Base-by-base conservation (phyloP, 2,888 invertebrate species). In the Cetonia aurata region DNA sequence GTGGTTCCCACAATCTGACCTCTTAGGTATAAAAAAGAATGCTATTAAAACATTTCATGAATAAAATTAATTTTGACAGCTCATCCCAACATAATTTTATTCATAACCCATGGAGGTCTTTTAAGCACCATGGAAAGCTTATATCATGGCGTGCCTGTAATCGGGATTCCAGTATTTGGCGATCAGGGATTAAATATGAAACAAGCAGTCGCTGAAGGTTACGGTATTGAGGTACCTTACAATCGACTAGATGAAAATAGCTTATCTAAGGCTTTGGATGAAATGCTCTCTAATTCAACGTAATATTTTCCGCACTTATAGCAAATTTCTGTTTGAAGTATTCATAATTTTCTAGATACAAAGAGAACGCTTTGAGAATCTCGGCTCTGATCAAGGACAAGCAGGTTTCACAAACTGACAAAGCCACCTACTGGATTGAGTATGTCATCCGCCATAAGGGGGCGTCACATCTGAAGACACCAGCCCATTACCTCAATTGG, bases 1-100 rank as follows among this genome's bases (percentile, higher is more conserved):
- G 69, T 86, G 86, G 86, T 76, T 85, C 17, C 86, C 86, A 0
- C 86, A 86, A 75, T 80, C 83, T 68, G 85, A 77, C 53, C 62
- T 77, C 44, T 72, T 77, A 60, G 75, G 76, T 76, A 71, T 56
- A n/a, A 57, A 10, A n/a, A n/a, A n/a, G n/a, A n/a, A n/a, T n/a
- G n/a, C n/a, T n/a, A n/a, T n/a, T n/a, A n/a, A n/a, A n/a, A n/a
- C n/a, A n/a, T 25, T 25, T 44, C 9, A 65, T 48, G 10, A 56
- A 17, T 12, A 31, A 57, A 66, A n/a, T 53, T 13, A n/a, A n/a
- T n/a, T 60, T 15, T 19, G n/a, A 25, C 48, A 77, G 76, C 75
- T 17, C 76, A 76, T 66, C 72, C 72, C 0, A 77, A 77, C 57
- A 59, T 77, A 8, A 77, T 76, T 69, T 8, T 75, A 1, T 76